Evolutionary conservation across 30 jellyfish, hydroid and myxozoan genomes (phyloP).

Genomic region (Turritopsis dohrnii): DNA sequence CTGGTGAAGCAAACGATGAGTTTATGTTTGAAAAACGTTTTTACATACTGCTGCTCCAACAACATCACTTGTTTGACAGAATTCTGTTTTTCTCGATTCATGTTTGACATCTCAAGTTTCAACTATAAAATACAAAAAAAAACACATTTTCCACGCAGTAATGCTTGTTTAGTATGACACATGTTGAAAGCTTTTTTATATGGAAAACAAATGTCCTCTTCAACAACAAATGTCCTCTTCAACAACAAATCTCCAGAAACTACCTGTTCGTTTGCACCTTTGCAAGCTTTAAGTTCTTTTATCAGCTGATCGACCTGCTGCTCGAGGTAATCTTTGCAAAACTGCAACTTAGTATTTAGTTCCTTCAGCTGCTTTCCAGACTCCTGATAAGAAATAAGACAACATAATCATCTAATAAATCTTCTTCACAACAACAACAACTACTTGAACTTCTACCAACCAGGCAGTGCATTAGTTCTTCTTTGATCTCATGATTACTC

Average conservation of each 20-base stretch:
- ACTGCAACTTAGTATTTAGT: conserved; percentile 17
- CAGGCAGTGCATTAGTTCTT: conserved; percentile 16
- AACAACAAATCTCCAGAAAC: neutral
- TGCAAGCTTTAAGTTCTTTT: conserved; percentile 13
- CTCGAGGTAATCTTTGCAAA: conserved; percentile 15
- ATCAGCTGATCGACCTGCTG: conserved; percentile 27
- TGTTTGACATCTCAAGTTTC: conserved; percentile 15
- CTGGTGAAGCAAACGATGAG: no score
- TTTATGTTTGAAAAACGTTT: no score
- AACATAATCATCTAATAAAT: no score
- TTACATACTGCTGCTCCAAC: conserved; percentile 6
- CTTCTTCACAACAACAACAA: neutral
- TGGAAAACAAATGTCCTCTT: neutral
- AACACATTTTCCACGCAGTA: no score
- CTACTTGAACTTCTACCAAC: neutral
- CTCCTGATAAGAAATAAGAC: neutral
- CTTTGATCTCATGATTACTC: neutral
- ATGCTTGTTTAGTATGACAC: no score
- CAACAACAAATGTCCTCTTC: neutral
- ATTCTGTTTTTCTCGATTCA: conserved; percentile 15
- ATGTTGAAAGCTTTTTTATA: no score
- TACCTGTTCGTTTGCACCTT: conserved; percentile 9
- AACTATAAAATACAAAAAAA: neutral
- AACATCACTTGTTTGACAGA: conserved; percentile 6
- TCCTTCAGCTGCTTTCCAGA: conserved; percentile 21